Evolutionary conservation across 2,888 invertebrate species (phyloP), one percentile per base, ranked within the genome.

Genomic region (Conus canariensis): DNA sequence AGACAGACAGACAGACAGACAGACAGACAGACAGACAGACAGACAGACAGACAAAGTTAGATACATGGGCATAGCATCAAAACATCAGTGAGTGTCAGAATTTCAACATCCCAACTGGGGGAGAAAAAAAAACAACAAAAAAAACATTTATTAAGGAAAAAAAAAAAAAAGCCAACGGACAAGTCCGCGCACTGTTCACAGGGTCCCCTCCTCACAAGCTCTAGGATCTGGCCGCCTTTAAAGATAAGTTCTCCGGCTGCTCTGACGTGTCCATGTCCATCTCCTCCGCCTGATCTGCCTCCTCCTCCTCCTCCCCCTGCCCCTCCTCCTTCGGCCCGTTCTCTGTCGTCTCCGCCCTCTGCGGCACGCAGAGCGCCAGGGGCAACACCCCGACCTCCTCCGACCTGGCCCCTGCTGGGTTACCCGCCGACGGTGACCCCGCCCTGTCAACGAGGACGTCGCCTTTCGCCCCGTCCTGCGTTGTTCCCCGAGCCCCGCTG

Each of bases 241-340:
- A 30, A 7, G 88, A 88, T 7, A 74, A 19, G 25, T 88, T 77
- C 25, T 82, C 88, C n/a, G 77, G 70, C 60, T 88, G 80, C 9
- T 88, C 88, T 25, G 82, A 74, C 30, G 80, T 80, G 80, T 88
- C 88, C 88, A 88, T 60, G 19, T 88, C 88, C 60, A 56, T 45
- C 82, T 88, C 80, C 60, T 25, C 82, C 30, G 3, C 25, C 87
- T 64, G 5, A 6, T 67, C 59, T 16, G 60, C 86, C 25, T 0
- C 86, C 30, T 86, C 45, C 87, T 8, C 30, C 64, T 86, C 60
- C 77, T n/a, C 77, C 14, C 45, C 82, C 56, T 82, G 14, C 19
- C 9, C 25, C 30, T 88, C 88, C 60, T 19, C 64, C 82, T 88
- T 58, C 60, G 7, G 58, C 30, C 22, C 25, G 30, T 64, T 4